Base-by-base conservation (phyloP, 2,113 vertebrate genomes). In the Entomyzon cyanotis region DNA sequence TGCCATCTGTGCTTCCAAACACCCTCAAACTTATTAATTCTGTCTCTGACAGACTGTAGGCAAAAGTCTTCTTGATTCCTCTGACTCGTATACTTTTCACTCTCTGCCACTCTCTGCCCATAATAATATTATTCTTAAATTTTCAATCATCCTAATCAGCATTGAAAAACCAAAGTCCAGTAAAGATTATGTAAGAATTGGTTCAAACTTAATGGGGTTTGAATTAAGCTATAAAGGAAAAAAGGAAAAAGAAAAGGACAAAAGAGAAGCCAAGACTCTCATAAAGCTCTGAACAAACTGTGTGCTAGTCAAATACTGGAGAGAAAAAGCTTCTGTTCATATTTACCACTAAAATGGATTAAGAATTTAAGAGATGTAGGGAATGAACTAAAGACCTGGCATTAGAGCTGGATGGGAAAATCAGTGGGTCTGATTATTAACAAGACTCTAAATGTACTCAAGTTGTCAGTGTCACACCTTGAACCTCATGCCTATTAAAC, bases 401-500 rank as follows among this genome's bases (percentile, higher is more conserved):
- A 63, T 95, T 92, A 96, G 67, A 92, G 59, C 81, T 91, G 81
- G 80, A 92, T 67, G 84, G 53, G 73, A 76, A 84, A 83, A 93
- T 85, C 30, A 33, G 88, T 23, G 59, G 33, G 28, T 78, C 71
- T 94, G 85, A 89, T 92, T 90, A 94, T 39, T 89, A 97, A 96
- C 96, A 97, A 80, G 62, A 67, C 55, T 96, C 94, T 89, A 80
- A 94, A 96, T 84, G 82, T 70, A 90, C 94, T 84, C 81, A 41
- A 46, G 77, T 50, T 87, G 39, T 50, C 89, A 96, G 87, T 84
- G 94, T 95, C 96, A 95, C 79, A 76, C 76, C 83, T 93, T 93
- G 82, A 95, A 83, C 76, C 65, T 97, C 94, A 94, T 94, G 79
- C 89, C 84, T 96, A 87, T 87, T 96, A 95, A 97, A 92, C 49